These are phyloP conservation scores for Drosophila sechellia DNA, from an alignment of 1,140 invertebrate genomes.

Conservation along the genomic window DNA sequence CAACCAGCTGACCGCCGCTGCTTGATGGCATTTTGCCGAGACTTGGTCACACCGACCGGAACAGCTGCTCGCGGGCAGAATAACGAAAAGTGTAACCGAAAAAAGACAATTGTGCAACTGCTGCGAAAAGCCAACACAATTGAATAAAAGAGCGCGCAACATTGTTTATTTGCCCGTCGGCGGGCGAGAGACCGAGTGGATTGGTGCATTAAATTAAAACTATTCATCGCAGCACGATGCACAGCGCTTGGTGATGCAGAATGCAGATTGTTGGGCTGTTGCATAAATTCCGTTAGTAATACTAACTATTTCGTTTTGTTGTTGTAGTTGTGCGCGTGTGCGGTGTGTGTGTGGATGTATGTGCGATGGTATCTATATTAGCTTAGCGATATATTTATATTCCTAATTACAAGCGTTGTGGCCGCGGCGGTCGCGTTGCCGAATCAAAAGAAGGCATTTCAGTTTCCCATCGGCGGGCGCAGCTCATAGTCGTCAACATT, in stretches of 20 bases:
- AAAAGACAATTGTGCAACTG: constrained; percentile 63
- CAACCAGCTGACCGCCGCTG: neutral
- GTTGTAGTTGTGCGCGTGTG: constrained; percentile 42
- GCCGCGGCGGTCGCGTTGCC: constrained; percentile 18
- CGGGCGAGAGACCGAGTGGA: constrained; percentile 6
- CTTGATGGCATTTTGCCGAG: neutral
- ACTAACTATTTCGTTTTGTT: constrained; percentile 45
- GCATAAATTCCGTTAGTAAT: constrained; percentile 57
- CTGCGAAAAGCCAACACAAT: constrained; percentile 33
- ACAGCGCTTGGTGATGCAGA: constrained; percentile 31
- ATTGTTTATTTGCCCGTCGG: constrained; percentile 31
- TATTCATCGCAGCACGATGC: constrained; percentile 17
- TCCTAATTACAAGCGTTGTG: constrained; percentile 54
- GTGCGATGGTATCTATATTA: constrained; percentile 47
- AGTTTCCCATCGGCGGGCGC: constrained; percentile 40
- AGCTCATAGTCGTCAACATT: constrained; percentile 34
- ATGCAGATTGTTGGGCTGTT: constrained; percentile 42
- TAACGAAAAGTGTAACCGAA: neutral
- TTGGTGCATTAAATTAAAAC: constrained; percentile 13
- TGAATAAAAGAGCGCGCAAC: constrained; percentile 32
- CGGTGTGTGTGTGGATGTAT: constrained; percentile 32
- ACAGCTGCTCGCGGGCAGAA: constrained; percentile 8
- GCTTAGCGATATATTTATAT: constrained; percentile 63
- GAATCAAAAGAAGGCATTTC: constrained; percentile 36
- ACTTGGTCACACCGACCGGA: neutral